These are phyloP conservation scores for Oenanthe oenanthe DNA, from an alignment of 2,113 vertebrate species.

Conservation along the genomic window DNA sequence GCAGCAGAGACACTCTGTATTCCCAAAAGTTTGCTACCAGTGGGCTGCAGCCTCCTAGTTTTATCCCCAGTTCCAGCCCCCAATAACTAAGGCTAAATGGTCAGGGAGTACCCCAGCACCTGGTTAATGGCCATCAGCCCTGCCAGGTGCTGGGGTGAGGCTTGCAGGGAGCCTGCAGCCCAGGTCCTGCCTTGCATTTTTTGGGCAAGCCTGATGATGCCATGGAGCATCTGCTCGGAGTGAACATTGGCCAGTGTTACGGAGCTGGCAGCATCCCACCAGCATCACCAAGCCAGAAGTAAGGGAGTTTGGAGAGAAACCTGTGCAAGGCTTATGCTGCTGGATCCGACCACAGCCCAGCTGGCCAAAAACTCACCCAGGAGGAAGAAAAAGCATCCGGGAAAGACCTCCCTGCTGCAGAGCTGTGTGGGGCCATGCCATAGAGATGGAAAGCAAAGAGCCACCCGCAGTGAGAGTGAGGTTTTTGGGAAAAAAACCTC, in stretches of 20 bases:
- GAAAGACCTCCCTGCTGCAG: not conserved
- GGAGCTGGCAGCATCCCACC: not conserved
- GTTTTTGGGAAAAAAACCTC: not conserved
- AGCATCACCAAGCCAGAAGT: not conserved
- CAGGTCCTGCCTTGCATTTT: not conserved
- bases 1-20: not conserved
- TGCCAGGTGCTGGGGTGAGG: not conserved
- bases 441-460: not conserved
- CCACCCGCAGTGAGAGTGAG: fast-evolving
- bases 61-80: not conserved
- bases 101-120: not conserved
- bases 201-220: not conserved
- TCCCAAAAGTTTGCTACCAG: not conserved
- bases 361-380: not conserved
- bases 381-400: not conserved
- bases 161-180: not conserved
- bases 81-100: fast-evolving
- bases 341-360: not conserved
- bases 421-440: not conserved
- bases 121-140: not conserved
- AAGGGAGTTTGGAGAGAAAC: not conserved
- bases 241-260: fast-evolving
- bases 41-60: not conserved
- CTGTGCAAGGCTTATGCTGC: fast-evolving
- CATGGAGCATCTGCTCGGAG: fast-evolving